phyloP scores from a whole-genome alignment of 2,113 vertebrate genomes.

The Lepisosteus oculatus region DNA sequence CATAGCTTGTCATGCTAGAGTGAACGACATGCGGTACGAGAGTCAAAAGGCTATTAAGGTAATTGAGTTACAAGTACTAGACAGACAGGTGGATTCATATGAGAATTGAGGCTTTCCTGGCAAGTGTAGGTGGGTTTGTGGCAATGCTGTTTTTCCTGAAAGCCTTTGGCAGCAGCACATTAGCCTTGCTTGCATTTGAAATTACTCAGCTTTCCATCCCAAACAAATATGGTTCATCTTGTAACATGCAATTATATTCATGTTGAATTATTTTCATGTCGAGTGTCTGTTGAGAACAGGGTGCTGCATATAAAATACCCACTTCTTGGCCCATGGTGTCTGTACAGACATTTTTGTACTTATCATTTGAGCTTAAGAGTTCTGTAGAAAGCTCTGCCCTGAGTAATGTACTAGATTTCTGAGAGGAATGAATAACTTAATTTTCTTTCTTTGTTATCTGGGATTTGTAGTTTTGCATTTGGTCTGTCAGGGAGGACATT shows the following conservation, averaged over 20 bases:
- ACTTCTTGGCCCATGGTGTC: too few species aligned
- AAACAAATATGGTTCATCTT: background rate
- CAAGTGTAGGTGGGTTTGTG: background rate
- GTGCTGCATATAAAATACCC: too few species aligned
- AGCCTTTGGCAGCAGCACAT: constrained; percentile 30
- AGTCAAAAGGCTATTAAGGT: constrained; percentile 42
- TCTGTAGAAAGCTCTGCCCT: too few species aligned
- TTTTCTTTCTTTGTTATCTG: too few species aligned
- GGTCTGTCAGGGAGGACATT: too few species aligned
- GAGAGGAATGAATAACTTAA: too few species aligned
- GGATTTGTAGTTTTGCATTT: too few species aligned
- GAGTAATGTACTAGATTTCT: too few species aligned
- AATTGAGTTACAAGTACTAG: background rate
- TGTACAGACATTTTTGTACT: too few species aligned
- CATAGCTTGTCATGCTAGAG: constrained; percentile 15
- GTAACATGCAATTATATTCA: background rate
- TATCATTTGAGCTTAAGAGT: too few species aligned
- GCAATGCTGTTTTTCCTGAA: constrained; percentile 16
- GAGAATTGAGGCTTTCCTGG: background rate
- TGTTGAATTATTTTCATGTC: background rate
- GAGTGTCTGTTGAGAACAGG: too few species aligned
- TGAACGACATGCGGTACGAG: constrained; percentile 34
- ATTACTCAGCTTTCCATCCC: constrained; percentile 24
- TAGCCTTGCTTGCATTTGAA: constrained; percentile 36
- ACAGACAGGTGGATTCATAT: background rate